Evolutionary conservation across 2,888 invertebrate genomes (phyloP).

Genomic region (Microctonus brassicae): DNA sequence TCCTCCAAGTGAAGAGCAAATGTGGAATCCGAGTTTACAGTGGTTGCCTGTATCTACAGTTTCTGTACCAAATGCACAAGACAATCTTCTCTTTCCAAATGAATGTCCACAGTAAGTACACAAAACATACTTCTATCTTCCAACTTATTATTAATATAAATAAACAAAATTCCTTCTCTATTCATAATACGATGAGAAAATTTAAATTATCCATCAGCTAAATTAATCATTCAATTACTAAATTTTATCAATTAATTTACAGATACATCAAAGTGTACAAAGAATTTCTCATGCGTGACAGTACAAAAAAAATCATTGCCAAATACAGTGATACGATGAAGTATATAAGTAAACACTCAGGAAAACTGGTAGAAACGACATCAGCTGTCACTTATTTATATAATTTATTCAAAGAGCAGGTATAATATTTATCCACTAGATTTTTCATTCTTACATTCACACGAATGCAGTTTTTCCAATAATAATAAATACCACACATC

Average conservation of each 20-base stretch:
- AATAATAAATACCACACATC: conserved; percentile 1
- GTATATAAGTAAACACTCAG: conserved; percentile 66
- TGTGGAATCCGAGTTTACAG: conserved; percentile 67
- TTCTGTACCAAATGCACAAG: conserved; percentile 66
- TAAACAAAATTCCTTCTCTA: background rate
- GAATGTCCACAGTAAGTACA: conserved; percentile 57
- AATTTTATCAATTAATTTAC: background rate
- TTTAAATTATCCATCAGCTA: background rate
- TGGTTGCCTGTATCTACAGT: conserved; percentile 74
- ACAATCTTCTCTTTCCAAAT: conserved; percentile 62
- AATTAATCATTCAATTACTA: background rate
- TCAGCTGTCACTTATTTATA: conserved; percentile 64
- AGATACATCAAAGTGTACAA: conserved; percentile 60
- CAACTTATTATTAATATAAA: too few species aligned
- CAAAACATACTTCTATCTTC: too few species aligned
- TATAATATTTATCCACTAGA: conserved; percentile 41
- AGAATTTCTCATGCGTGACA: conserved; percentile 47
- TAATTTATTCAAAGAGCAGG: conserved; percentile 68
- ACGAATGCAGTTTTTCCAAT: background rate
- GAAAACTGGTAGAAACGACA: conserved; percentile 58
- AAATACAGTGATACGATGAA: conserved; percentile 65
- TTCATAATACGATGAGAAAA: background rate
- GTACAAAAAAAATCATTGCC: conserved; percentile 59
- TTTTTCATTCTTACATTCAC: background rate
- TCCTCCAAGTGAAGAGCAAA: conserved; percentile 66